Conservation (phyloP, 2,888 invertebrate species). For the Leucoma salicis region DNA sequence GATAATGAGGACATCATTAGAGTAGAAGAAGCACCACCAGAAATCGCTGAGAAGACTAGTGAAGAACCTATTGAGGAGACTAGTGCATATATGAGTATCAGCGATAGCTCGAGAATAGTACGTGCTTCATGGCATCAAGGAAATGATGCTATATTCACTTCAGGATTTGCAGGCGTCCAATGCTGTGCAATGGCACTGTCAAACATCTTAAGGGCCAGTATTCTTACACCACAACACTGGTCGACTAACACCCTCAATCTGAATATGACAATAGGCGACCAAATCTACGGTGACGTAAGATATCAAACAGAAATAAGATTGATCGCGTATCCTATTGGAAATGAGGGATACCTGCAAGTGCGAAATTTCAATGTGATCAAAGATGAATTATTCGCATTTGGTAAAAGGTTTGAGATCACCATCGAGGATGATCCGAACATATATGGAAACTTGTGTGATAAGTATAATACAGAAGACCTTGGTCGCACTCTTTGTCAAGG, state of each 20-base stretch:
- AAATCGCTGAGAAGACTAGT: no score
- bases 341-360: neutral
- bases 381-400: neutral
- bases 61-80: no score
- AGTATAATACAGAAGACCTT: neutral
- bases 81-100: no score
- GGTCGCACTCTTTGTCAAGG: neutral
- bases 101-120: conserved; percentile 30
- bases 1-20: no score
- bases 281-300: neutral
- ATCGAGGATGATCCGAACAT: neutral
- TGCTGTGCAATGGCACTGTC: conserved; percentile 33
- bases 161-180: conserved; percentile 27
- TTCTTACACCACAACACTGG: conserved; percentile 1
- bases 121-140: conserved; percentile 38
- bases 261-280: neutral
- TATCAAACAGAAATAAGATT: neutral
- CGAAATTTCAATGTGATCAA: neutral
- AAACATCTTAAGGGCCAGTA: conserved; percentile 20
- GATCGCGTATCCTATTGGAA: no score
- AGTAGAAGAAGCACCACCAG: no score
- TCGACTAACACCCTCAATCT: neutral
- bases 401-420: neutral
- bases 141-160: conserved; percentile 23
- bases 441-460: neutral